phyloP scores from a whole-genome alignment of 2,888 invertebrate species.

The Aspidiotus rigidus region DNA sequence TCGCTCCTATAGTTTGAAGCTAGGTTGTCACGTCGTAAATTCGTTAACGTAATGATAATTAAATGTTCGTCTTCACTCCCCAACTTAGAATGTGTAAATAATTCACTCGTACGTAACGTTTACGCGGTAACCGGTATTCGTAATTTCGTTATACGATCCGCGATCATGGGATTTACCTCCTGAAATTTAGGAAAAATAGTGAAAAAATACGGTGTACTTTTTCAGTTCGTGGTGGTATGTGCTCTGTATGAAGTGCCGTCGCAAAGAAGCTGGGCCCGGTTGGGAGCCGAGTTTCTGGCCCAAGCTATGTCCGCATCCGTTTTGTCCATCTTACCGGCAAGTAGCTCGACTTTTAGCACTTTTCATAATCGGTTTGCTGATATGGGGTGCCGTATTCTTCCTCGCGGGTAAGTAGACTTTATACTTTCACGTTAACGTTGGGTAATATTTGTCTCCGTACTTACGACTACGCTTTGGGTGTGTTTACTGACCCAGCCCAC shows the following conservation, averaged over 20 bases:
- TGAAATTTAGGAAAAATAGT: background rate
- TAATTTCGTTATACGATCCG: no score
- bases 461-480: no score
- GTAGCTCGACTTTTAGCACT: slow-evolving; percentile 67
- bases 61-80: no score
- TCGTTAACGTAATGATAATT: no score
- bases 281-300: slow-evolving; percentile 78
- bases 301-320: slow-evolving; percentile 69
- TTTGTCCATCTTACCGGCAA: slow-evolving; percentile 75
- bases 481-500: no score
- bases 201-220: slow-evolving; percentile 10
- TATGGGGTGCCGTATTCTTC: slow-evolving; percentile 68
- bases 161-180: no score
- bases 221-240: slow-evolving; percentile 73
- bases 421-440: background rate
- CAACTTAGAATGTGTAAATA: no score
- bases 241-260: slow-evolving; percentile 69
- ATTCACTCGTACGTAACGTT: background rate
- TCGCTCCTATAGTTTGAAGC: no score
- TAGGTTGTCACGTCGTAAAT: no score
- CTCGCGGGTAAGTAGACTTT: slow-evolving; percentile 54
- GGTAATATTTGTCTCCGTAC: no score
- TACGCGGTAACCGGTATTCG: background rate
- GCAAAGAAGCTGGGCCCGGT: slow-evolving; percentile 61
- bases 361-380: slow-evolving; percentile 60